Percentiles rank a stretch among this genome's conserved stretches.
Conservation (phyloP, 2,888 invertebrate genomes). For the Agrotis ipsilon region DNA sequence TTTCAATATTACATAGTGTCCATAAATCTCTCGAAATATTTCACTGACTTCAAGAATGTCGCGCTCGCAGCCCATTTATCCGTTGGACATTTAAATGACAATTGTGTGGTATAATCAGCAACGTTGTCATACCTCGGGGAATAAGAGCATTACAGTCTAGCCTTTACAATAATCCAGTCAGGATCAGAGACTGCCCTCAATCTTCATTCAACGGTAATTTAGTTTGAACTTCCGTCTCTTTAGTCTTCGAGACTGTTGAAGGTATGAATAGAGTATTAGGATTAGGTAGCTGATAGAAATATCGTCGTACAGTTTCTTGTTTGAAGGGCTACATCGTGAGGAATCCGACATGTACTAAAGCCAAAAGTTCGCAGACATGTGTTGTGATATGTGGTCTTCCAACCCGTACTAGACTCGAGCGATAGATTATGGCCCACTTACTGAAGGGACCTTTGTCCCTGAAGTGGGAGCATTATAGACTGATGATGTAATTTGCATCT, state of each 20-base stretch:
- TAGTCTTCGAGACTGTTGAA: slow-evolving; percentile 8
- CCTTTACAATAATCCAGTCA: slow-evolving; percentile 12
- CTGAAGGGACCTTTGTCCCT: too few species aligned
- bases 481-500: too few species aligned
- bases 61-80: slow-evolving; percentile 37
- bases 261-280: slow-evolving; percentile 29
- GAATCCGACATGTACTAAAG: too few species aligned
- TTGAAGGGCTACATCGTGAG: neutral
- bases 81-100: slow-evolving; percentile 56
- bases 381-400: too few species aligned
- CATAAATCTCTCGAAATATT: slow-evolving; percentile 50
- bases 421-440: too few species aligned
- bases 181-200: slow-evolving; percentile 38
- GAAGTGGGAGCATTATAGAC: too few species aligned
- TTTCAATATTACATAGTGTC: slow-evolving; percentile 10
- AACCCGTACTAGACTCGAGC: too few species aligned
- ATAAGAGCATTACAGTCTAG: slow-evolving; percentile 47
- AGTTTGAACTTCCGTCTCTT: slow-evolving; percentile 33
- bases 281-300: too few species aligned
- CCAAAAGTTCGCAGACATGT: too few species aligned
- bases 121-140: slow-evolving; percentile 42
- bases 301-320: slow-evolving; percentile 1
- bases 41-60: slow-evolving; percentile 48
- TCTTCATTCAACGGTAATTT: slow-evolving; percentile 42
- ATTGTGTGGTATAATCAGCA: slow-evolving; percentile 55